Conservation (phyloP, 2,113 vertebrate species). For the Prionailurus bengalensis region DNA sequence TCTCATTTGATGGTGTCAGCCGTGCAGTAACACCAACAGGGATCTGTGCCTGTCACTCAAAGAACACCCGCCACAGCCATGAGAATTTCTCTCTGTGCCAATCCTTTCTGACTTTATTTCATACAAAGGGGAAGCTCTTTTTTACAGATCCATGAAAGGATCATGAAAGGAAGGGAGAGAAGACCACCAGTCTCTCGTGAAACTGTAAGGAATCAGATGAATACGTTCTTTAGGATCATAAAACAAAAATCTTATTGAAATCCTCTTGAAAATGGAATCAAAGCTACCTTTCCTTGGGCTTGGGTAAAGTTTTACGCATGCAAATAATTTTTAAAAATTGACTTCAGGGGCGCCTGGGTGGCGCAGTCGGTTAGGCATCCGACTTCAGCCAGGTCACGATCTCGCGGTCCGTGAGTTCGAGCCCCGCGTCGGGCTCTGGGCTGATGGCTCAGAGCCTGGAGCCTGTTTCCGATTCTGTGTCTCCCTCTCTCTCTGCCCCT, state of each 20-base stretch:
- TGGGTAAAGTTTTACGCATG: not conserved
- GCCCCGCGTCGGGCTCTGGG: too few species aligned
- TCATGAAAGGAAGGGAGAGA: not conserved
- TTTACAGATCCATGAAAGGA: not conserved
- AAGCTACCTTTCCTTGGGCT: not conserved
- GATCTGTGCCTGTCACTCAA: not conserved
- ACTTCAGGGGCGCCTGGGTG: not conserved
- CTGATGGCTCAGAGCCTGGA: too few species aligned
- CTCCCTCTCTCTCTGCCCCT: too few species aligned
- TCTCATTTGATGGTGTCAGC: not conserved
- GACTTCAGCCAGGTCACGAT: too few species aligned
- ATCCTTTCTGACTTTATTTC: not conserved
- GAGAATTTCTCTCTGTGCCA: not conserved
- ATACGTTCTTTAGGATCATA: not conserved
- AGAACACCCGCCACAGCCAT: not conserved
- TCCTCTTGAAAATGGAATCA: slow-evolving; percentile 10
- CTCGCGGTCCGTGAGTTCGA: too few species aligned
- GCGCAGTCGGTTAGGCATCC: too few species aligned
- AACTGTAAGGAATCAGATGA: not conserved
- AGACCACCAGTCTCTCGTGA: not conserved
- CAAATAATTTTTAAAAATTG: not conserved
- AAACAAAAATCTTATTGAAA: not conserved
- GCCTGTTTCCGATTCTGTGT: too few species aligned
- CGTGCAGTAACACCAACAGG: too few species aligned
- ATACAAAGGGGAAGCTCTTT: not conserved